A percentile compares a stretch with the other conserved stretches of the same genome.
phyloP scores from a whole-genome alignment of 2,888 invertebrate species.

The Stenchaetothrips biformis region DNA sequence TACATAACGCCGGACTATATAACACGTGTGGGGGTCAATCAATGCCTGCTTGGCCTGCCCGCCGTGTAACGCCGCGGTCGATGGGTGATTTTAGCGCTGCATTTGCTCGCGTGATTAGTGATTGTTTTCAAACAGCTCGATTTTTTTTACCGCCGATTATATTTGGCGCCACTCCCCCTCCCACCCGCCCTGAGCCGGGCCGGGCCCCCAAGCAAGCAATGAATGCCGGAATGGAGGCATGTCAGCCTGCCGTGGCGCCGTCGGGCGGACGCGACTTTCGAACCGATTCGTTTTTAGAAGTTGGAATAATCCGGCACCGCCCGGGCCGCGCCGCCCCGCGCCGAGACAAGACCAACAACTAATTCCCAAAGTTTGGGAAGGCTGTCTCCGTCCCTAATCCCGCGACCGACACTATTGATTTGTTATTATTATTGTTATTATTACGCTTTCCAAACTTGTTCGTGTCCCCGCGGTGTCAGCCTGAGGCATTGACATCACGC shows the following conservation, averaged over 20 bases:
- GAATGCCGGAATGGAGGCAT: constrained; percentile 14
- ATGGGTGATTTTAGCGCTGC: neutral
- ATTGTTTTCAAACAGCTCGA: neutral
- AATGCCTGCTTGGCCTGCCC: too few relatives aligned
- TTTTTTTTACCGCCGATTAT: neutral
- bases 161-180: neutral
- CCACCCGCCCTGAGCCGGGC: neutral
- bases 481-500: too few relatives aligned
- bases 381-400: neutral
- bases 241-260: neutral
- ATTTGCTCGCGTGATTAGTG: neutral
- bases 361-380: neutral
- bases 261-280: neutral
- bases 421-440: constrained; percentile 5
- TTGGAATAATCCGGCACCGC: neutral
- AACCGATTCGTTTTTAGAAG: constrained; percentile 25
- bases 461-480: neutral
- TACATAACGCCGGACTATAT: too few relatives aligned
- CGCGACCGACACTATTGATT: constrained; percentile 17
- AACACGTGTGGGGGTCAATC: too few relatives aligned
- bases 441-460: neutral
- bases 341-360: constrained; percentile 1
- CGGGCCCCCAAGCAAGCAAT: neutral
- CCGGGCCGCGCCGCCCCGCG: neutral
- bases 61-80: neutral